phyloP scores from a whole-genome alignment of 2,888 invertebrate genomes.

The Elysia crispata region DNA sequence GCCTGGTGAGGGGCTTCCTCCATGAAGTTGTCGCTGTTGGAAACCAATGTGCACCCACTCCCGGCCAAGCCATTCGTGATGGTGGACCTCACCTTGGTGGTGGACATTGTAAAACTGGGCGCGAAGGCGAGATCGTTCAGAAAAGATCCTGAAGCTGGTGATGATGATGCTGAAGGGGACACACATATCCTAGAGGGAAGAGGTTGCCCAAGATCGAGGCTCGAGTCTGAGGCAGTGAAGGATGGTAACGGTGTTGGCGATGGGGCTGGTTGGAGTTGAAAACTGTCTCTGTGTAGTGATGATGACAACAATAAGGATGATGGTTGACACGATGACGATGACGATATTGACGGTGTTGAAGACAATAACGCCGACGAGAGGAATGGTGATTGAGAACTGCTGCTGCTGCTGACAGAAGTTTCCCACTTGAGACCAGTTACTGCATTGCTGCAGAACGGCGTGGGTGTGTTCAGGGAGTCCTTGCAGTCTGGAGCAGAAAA shows the following conservation, averaged over 20 bases:
- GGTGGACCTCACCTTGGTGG: neutral
- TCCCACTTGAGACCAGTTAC: neutral
- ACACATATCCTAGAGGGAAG: neutral
- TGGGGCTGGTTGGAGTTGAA: neutral
- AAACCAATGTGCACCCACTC: conserved; percentile 5
- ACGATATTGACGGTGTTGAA: neutral
- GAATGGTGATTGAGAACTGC: neutral
- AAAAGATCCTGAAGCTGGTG: neutral
- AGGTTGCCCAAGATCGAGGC: neutral
- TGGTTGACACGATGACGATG: neutral
- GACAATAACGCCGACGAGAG: neutral
- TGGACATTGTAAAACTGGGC: neutral
- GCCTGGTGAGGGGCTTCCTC: neutral
- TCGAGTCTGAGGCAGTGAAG: neutral
- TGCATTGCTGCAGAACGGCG: neutral
- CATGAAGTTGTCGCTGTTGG: conserved; percentile 14
- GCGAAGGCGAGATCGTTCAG: neutral
- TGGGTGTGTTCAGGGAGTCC: neutral
- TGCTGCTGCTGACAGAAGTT: neutral
- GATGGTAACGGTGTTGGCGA: too few species aligned
- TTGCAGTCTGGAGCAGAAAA: neutral
- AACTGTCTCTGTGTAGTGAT: neutral
- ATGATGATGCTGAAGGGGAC: neutral
- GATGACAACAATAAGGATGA: neutral
- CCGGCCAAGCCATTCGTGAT: neutral